These are phyloP conservation scores for Amblyopsis rosae DNA, from an alignment of 2,113 vertebrate genomes.

Conservation along the genomic window DNA sequence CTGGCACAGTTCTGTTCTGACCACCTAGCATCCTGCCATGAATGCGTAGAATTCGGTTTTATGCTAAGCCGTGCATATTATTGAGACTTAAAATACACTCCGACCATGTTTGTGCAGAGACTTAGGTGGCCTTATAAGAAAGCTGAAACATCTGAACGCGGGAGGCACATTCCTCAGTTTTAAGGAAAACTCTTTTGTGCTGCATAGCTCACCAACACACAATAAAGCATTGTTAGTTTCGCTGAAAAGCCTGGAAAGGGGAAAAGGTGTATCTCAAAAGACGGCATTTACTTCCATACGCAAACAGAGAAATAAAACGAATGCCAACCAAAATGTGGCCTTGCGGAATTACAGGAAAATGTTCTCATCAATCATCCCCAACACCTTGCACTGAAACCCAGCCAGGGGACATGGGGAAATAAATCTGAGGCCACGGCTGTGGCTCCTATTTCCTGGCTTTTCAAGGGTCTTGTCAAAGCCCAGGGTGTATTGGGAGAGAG, in stretches of 20 bases:
- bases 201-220: no score
- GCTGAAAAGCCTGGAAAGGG: no score
- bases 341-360: constrained; percentile 40
- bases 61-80: constrained; percentile 38
- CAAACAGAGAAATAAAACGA: neutral
- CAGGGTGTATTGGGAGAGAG: constrained; percentile 51
- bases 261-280: no score
- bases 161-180: constrained; percentile 23
- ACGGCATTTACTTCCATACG: no score
- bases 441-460: constrained; percentile 52
- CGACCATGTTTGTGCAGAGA: constrained; percentile 27
- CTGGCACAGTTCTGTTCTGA: constrained; percentile 17
- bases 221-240: no score
- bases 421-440: constrained; percentile 49
- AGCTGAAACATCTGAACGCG: constrained; percentile 18
- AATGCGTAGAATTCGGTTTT: constrained; percentile 30
- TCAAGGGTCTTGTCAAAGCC: constrained; percentile 34
- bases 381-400: no score
- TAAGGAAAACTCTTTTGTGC: neutral
- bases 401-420: constrained; percentile 14
- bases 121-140: constrained; percentile 44
- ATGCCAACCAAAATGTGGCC: constrained; percentile 41
- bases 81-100: constrained; percentile 43
- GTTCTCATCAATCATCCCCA: constrained; percentile 64
- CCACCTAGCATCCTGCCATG: constrained; percentile 12